Conservation (phyloP, 2,113 vertebrate species). For the Gasterosteus nipponicus region DNA sequence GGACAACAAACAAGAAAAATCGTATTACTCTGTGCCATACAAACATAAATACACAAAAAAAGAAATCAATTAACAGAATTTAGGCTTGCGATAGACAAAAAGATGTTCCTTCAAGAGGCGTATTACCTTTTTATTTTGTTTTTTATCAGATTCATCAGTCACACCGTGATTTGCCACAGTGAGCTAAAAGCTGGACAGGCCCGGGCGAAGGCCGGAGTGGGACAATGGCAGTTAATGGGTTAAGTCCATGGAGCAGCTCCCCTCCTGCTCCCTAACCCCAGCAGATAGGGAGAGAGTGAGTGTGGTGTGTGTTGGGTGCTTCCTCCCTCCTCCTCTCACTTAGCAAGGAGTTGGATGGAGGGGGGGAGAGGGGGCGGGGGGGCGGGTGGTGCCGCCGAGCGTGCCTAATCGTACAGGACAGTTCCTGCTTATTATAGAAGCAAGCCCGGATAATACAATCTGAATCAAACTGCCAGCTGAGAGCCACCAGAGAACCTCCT, state of each 20-base stretch:
- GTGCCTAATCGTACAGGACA: slow-evolving; percentile 92
- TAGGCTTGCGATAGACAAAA: too few species aligned
- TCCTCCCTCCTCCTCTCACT: slow-evolving; percentile 67
- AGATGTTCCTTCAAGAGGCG: neutral
- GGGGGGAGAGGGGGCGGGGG: slow-evolving; percentile 12
- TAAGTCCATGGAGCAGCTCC: slow-evolving; percentile 53
- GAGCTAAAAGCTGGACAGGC: neutral
- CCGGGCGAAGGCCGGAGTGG: neutral
- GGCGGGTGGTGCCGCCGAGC: slow-evolving; percentile 80
- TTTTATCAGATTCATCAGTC: neutral
- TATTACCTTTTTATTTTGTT: too few species aligned
- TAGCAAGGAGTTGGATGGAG: slow-evolving; percentile 70
- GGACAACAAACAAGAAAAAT: slow-evolving; percentile 17
- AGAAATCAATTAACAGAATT: too few species aligned
- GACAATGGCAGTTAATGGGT: slow-evolving; percentile 49
- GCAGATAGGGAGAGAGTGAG: slow-evolving; percentile 30
- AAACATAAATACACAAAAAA: neutral
- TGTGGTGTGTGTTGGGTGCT: slow-evolving; percentile 66
- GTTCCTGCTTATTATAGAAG: slow-evolving; percentile 90
- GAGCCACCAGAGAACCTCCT: slow-evolving; percentile 82
- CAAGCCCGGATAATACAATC: slow-evolving; percentile 90
- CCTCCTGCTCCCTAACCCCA: slow-evolving; percentile 12
- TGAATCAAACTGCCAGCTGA: slow-evolving; percentile 87
- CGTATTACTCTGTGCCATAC: neutral
- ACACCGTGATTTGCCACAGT: neutral